These are phyloP conservation scores for Dysmachus trigonus DNA, from an alignment of 2,888 invertebrate genomes.

Conservation along the genomic window DNA sequence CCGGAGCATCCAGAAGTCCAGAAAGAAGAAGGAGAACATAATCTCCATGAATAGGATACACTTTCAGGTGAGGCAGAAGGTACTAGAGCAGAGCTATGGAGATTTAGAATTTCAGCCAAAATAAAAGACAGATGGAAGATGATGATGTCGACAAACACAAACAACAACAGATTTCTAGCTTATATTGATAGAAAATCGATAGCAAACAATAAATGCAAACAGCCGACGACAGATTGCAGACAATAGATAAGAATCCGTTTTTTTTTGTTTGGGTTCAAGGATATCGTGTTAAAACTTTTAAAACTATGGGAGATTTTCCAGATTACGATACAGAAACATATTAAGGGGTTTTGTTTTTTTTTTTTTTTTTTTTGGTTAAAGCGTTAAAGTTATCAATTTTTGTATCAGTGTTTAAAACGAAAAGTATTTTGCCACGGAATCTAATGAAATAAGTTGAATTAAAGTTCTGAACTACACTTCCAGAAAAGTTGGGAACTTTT, in stretches of 20 bases:
- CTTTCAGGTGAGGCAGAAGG: neutral
- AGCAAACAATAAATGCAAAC: neutral
- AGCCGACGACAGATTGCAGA: neutral
- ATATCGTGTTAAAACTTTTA: neutral
- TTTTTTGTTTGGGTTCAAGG: neutral
- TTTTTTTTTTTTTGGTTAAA: no score
- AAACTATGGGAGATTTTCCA: no score
- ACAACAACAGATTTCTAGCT: no score
- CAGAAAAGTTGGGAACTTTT: no score
- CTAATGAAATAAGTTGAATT: no score
- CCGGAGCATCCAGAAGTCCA: neutral
- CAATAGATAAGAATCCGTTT: neutral
- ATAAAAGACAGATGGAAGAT: neutral
- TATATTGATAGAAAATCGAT: neutral
- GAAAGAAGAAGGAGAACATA: neutral
- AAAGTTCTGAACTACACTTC: no score
- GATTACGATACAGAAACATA: no score
- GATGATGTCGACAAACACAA: neutral
- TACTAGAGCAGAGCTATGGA: neutral
- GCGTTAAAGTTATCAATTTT: no score
- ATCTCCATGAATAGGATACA: neutral
- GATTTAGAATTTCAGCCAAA: neutral
- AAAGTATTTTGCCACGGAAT: no score
- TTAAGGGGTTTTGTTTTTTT: no score
- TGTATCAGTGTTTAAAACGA: no score